Base-by-base conservation (phyloP, 2,888 invertebrate species). In the Dermolepida albohirtum region DNA sequence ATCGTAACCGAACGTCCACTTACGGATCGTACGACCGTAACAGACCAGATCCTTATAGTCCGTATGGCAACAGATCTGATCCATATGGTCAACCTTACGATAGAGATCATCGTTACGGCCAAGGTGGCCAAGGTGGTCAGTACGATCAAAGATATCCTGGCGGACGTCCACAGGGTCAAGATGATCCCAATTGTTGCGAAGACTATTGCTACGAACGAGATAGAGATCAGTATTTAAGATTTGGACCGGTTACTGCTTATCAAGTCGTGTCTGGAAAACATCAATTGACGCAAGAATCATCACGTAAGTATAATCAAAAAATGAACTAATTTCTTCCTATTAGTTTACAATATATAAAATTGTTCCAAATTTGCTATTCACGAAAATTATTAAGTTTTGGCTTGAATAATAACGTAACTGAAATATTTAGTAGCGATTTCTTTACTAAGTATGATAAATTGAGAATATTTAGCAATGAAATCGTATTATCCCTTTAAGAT, bases 191-290 rank as follows among this genome's bases (percentile, higher is more conserved):
- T 16, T 85, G 87, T 75, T 83, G 83, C 64, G 87, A 88, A 73
- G 88, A 87, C 14, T 85, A 84, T 74, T 92, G 92, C 77, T 88
- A 89, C 70, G 84, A 86, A 0, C 82, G 83, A 0, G 88, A 90
- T 69, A 84, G 86, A 17, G 85, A 89, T 66, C 91, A 91, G 0
- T 91, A 91, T 76, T 79, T 90, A 12, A 85, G 89, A 63, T 92
- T 92, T 78, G 90, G 87, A 8, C 88, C 91, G 5, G 93, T 92
- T 83, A 93, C 94, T 0, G 89, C 93, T 0, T 95, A 94, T 78
- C 87, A 90, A 75, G 89, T 91, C 74, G 87, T 89, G 12, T 89
- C 87, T 70, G 87, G 88, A 49, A 87, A 88, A 41, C 85, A 86
- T 66, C 85, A 85, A 0, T 86, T 85, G 69, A 86, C 87, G 66